These are phyloP conservation scores for Andrena trimmerana DNA, from an alignment of 2,888 invertebrate genomes.

Conservation along the genomic window DNA sequence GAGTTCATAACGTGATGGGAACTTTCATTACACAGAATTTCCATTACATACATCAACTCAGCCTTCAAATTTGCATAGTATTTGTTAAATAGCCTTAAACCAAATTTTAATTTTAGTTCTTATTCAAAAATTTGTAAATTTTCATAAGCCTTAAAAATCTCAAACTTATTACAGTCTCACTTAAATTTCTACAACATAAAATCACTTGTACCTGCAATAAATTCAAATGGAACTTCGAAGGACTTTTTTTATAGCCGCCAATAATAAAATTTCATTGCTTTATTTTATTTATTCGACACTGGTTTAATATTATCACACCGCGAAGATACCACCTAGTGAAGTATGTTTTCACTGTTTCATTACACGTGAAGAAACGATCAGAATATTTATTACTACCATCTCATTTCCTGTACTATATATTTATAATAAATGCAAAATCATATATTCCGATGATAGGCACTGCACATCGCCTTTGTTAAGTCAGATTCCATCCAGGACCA, in stretches of 20 bases:
- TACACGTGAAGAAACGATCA: background rate
- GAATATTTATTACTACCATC: background rate
- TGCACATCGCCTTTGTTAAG: background rate
- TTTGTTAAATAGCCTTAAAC: background rate
- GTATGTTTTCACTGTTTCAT: background rate
- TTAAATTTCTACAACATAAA: too few relatives aligned
- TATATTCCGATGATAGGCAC: background rate
- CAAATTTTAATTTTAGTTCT: too few relatives aligned
- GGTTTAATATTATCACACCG: background rate
- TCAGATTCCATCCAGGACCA: background rate
- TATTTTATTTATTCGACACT: too few relatives aligned
- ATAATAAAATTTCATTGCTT: too few relatives aligned
- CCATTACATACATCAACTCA: background rate
- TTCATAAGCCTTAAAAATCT: too few relatives aligned
- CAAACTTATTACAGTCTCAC: too few relatives aligned
- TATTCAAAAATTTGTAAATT: too few relatives aligned
- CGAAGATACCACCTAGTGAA: background rate
- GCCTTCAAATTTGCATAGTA: background rate
- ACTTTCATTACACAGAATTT: background rate
- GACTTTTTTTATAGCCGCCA: too few relatives aligned
- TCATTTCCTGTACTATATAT: background rate
- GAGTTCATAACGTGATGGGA: constrained; percentile 1
- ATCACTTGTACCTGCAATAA: too few relatives aligned
- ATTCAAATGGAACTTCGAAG: background rate
- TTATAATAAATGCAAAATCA: background rate